Base-by-base conservation (phyloP, 2,888 invertebrate species). In the Pristionchus maxplancki region DNA sequence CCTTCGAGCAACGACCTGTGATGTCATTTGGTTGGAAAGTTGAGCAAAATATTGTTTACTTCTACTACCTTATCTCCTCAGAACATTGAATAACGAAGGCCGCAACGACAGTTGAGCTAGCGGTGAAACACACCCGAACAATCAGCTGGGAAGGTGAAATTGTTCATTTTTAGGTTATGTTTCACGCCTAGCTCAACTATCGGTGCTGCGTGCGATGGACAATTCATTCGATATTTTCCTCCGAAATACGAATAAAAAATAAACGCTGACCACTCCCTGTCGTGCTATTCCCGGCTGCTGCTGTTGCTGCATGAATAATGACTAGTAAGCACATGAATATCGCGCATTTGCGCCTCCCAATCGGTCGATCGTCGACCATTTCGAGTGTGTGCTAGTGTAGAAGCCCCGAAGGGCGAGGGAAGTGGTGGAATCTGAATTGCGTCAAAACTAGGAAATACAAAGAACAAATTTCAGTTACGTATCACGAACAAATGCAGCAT, bases 221-320 rank as follows among this genome's bases (percentile, higher is more conserved):
- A 58, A 58, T 58, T 0, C 9, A 1, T 9, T n/a, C 3, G 11
- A 15, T 53, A 13, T 17, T 53, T 17, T 53, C n/a, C n/a, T n/a
- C n/a, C n/a, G n/a, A 17, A 15, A 28, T 64, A 28, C 50, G 24
- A 48, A 53, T 31, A 78, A 85, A 28, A 83, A 58, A 84, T 44
- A 40, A 85, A 74, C 24, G 11, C 71, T 44, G 28, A 48, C 53
- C 58, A 20, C 1, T 31, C 64, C 64, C 82, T 40, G 82, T 84
- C 53, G 78, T 74, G 44, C 40, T 86, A 64, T 78, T 85, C 24
- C 48, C 86, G 24, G 40, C 84, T 88, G 84, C 78, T 37, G 74
- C 28, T 24, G 71, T 58, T 84, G 34, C 53, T 58, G 83, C 83
- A 37, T 28, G 6, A 1, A 37, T 11, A 44, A 34, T 31, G 1